These are phyloP conservation scores for Patella pellucida DNA, from an alignment of 2,888 invertebrate species.

Conservation along the genomic window DNA sequence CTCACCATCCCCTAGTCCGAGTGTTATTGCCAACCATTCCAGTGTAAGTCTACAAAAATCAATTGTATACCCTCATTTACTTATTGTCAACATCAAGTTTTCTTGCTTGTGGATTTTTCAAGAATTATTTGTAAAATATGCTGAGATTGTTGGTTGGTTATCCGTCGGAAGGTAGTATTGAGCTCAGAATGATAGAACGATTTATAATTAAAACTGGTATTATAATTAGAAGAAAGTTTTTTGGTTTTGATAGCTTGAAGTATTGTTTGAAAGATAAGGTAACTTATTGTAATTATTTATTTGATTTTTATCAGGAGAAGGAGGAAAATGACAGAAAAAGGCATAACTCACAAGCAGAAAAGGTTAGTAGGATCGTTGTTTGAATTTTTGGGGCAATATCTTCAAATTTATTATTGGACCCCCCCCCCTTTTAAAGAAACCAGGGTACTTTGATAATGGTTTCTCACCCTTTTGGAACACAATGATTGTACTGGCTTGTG, in stretches of 20 bases:
- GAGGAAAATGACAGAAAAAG: slow-evolving; percentile 60
- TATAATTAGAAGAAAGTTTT: too few species aligned
- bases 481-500: too few species aligned
- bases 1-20: slow-evolving; percentile 71
- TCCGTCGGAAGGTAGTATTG: too few species aligned
- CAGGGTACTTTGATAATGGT: background rate
- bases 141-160: background rate
- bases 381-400: background rate
- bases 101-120: background rate
- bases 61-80: background rate
- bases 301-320: slow-evolving; percentile 51
- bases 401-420: background rate
- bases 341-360: slow-evolving; percentile 61
- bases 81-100: background rate
- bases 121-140: background rate
- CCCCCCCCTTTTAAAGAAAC: background rate
- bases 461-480: too few species aligned
- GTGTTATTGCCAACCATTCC: slow-evolving; percentile 70
- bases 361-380: slow-evolving; percentile 37
- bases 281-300: background rate
- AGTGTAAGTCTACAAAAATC: slow-evolving; percentile 48
- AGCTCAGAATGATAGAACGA: too few species aligned
- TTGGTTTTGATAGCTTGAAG: too few species aligned
- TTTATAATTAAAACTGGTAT: too few species aligned
- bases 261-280: too few species aligned